Percentiles rank a stretch among this genome's conserved stretches.
phyloP scores from a whole-genome alignment of 2,113 vertebrate genomes.

The Silurus meridionalis region DNA sequence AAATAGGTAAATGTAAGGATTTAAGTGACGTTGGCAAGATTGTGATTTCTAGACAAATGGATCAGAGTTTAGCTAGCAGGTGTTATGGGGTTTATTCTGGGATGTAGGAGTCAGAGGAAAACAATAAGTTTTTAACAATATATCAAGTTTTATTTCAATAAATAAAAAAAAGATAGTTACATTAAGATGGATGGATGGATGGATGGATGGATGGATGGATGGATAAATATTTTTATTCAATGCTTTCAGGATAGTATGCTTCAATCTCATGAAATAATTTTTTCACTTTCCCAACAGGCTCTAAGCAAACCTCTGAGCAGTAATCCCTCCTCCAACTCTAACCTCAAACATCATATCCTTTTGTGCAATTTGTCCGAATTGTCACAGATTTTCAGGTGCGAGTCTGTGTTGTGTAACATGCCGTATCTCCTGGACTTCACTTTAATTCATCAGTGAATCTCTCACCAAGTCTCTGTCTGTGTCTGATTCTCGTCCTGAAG shows the following conservation, averaged over 20 bases:
- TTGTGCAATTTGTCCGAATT: not conserved
- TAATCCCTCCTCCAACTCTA: not conserved
- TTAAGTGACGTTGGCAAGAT: too few species aligned
- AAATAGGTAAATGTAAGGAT: too few species aligned
- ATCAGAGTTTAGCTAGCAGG: too few species aligned
- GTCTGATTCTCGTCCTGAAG: constrained; percentile 52
- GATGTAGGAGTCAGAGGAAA: too few species aligned
- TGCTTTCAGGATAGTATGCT: not conserved
- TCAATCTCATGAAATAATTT: not conserved
- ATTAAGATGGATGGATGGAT: too few species aligned
- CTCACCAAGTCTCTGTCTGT: constrained; percentile 21
- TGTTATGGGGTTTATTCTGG: too few species aligned
- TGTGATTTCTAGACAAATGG: too few species aligned
- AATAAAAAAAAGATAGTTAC: too few species aligned
- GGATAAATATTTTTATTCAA: too few species aligned
- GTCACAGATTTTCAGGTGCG: not conserved
- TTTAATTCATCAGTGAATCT: constrained; percentile 57
- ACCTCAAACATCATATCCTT: not conserved
- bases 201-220: too few species aligned
- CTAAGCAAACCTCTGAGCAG: not conserved
- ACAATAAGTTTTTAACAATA: too few species aligned
- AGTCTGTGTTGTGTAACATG: constrained; percentile 9
- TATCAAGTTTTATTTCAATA: too few species aligned
- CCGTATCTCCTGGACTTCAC: constrained; percentile 47
- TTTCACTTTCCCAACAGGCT: not conserved